Evolutionary conservation across 2,797 vertebrate species (phyloP).

Genomic region (Brachyrhaphis roseni): DNA sequence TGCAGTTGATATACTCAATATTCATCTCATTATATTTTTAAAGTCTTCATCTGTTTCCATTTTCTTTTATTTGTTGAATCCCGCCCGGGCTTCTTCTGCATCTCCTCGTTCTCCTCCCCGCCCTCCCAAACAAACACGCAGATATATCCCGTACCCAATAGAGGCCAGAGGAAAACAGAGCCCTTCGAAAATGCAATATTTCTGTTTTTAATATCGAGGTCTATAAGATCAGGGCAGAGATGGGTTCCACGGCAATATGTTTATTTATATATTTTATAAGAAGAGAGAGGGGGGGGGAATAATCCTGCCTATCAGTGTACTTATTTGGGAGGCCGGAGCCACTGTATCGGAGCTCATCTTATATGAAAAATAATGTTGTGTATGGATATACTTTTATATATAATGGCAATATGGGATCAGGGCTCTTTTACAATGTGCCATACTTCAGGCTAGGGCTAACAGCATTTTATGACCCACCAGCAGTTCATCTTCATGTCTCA

Average conservation of each 20-base stretch:
- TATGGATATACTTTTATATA: constrained; percentile 88
- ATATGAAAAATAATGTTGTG: constrained; percentile 88
- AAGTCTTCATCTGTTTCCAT: constrained; percentile 79
- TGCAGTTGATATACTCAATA: constrained; percentile 70
- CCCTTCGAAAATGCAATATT: constrained; percentile 85
- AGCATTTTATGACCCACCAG: constrained; percentile 97
- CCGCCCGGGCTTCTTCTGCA: constrained; percentile 56
- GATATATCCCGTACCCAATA: constrained; percentile 73
- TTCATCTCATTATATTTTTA: constrained; percentile 75
- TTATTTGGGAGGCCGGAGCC: constrained; percentile 63
- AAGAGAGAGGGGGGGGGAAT: constrained; percentile 18
- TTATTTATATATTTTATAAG: constrained; percentile 86
- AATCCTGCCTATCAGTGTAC: constrained; percentile 78
- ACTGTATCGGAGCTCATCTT: constrained; percentile 74
- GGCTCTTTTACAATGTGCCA: constrained; percentile 98
- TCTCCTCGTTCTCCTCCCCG: constrained; percentile 34
- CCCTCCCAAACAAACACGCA: constrained; percentile 62
- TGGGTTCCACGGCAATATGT: constrained; percentile 86
- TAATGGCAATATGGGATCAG: constrained; percentile 96
- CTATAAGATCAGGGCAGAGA: constrained; percentile 88
- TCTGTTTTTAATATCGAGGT: constrained; percentile 88
- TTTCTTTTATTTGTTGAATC: constrained; percentile 78
- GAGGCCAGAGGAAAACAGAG: constrained; percentile 77
- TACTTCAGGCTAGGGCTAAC: constrained; percentile 99
- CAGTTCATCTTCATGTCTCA: constrained; percentile 99